Evolutionary conservation across 2,797 vertebrate species (phyloP), one percentile per base, ranked within the genome.

Genomic region (Urosaurus nigricauda): DNA sequence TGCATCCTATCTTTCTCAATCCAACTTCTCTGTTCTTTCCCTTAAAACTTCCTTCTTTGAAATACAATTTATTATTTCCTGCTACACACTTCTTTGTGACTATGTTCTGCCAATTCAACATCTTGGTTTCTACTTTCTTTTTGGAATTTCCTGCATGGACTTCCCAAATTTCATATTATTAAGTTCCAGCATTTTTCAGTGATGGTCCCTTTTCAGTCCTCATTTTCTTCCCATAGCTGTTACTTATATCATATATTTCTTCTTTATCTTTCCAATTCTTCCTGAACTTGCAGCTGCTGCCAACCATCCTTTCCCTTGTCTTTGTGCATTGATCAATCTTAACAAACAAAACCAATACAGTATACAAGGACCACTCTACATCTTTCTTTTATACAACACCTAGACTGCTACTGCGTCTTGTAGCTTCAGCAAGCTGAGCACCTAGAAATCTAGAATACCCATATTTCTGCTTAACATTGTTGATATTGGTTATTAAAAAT

Each of bases 371-470:
- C 12, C 65, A 12, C 11, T 7, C 13, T 86, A 12, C 40, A 19
- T 13, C 58, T 51, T 71, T 80, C 1, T 8, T 71, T 2, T 26
- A 43, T 40, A 35, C 17, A 40, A 43, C 83, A 88, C 40, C 29
- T 40, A 65, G 47, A 4, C 58, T 21, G 87, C 87, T 32, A 35
- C 73, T 53, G 16, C 37, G 80, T 8, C 32, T 90, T 19, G 43
- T 84, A 90, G 84, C 84, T 80, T 82, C 7, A 87, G 78, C 74
- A 87, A 91, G 86, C 5, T 79, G 29, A 94, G 77, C 82, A 86
- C 56, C 35, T 63, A 89, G n/a, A 89, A 90, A 73, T 6, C n/a
- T 12, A 65, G 35, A 60, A 63, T 75, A 63, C 5, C 78, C 53
- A 75, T 24, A 73, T 40, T 79, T 79, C 77, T 73, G 63, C 74